phyloP scores from a whole-genome alignment of 1,140 invertebrate species.

The Branchinecta lindahli region DNA sequence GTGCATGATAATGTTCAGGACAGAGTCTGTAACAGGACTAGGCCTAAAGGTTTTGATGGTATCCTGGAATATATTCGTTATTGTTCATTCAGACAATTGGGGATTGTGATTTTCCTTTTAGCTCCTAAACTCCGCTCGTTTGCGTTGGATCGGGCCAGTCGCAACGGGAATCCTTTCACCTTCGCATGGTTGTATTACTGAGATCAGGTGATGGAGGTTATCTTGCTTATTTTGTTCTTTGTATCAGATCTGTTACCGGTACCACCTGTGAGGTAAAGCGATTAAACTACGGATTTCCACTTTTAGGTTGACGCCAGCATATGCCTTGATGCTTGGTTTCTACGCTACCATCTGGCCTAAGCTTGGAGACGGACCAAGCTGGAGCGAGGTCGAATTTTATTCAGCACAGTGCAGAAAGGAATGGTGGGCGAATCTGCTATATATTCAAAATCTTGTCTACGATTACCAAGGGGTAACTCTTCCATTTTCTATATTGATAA shows the following conservation, averaged over 20 bases:
- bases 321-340: constrained; percentile 63
- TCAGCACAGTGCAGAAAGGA: constrained; percentile 40
- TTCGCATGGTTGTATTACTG: too few relatives aligned
- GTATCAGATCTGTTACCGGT: neutral
- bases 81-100: too few relatives aligned
- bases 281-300: constrained; percentile 8
- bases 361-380: constrained; percentile 47
- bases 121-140: too few relatives aligned
- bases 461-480: neutral
- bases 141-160: too few relatives aligned
- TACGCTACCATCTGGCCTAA: constrained; percentile 52
- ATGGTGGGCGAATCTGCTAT: constrained; percentile 40
- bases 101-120: too few relatives aligned
- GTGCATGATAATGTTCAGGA: too few relatives aligned
- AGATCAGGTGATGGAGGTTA: neutral
- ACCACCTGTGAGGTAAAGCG: constrained; percentile 6
- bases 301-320: constrained; percentile 57
- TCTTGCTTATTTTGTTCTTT: neutral
- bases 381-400: constrained; percentile 43
- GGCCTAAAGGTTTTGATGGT: too few relatives aligned
- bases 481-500: too few relatives aligned
- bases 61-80: too few relatives aligned
- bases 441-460: constrained; percentile 22
- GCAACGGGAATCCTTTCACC: too few relatives aligned
- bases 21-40: too few relatives aligned